Percentiles rank a stretch among this genome's conserved stretches.
Evolutionary conservation across 37 sponge, comb jelly and placozoan species (phyloP).

Genomic region (Beroe ovata): DNA sequence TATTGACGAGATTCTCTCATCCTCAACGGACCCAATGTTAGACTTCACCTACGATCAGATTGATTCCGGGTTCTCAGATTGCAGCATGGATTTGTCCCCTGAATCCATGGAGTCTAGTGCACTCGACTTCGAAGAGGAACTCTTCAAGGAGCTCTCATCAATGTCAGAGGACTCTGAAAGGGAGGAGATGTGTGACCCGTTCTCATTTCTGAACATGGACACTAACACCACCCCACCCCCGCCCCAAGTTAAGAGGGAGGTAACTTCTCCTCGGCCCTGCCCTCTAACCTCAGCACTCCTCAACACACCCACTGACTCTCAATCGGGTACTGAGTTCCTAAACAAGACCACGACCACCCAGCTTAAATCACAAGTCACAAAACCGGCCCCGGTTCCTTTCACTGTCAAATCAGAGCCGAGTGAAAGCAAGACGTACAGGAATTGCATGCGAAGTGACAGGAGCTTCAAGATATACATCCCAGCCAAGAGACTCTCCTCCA

Average conservation of each 20-base stretch:
- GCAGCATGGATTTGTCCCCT: slow-evolving; percentile 12
- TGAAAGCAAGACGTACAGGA: slow-evolving; percentile 13
- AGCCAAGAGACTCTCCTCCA: slow-evolving; percentile 5
- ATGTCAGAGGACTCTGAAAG: background rate
- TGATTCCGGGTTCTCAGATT: background rate
- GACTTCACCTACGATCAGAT: slow-evolving; percentile 35
- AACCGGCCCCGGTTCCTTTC: background rate
- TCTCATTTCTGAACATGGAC: background rate
- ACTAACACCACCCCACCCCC: background rate
- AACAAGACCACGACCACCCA: background rate
- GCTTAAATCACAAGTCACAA: background rate
- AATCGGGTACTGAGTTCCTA: slow-evolving; percentile 31
- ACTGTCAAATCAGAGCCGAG: background rate
- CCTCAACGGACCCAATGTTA: background rate
- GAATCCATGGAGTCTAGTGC: background rate
- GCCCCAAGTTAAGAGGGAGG: background rate
- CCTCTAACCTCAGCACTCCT: background rate
- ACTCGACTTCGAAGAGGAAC: slow-evolving; percentile 16
- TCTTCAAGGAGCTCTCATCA: slow-evolving; percentile 6
- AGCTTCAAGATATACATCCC: slow-evolving; percentile 61
- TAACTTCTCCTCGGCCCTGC: background rate
- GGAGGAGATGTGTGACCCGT: slow-evolving; percentile 9
- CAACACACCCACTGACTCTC: background rate
- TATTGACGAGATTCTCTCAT: slow-evolving; percentile 11
- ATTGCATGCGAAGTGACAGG: slow-evolving; percentile 20